Base-by-base conservation (phyloP, 2,113 vertebrate species). In the Oryctolagus cuniculus region DNA sequence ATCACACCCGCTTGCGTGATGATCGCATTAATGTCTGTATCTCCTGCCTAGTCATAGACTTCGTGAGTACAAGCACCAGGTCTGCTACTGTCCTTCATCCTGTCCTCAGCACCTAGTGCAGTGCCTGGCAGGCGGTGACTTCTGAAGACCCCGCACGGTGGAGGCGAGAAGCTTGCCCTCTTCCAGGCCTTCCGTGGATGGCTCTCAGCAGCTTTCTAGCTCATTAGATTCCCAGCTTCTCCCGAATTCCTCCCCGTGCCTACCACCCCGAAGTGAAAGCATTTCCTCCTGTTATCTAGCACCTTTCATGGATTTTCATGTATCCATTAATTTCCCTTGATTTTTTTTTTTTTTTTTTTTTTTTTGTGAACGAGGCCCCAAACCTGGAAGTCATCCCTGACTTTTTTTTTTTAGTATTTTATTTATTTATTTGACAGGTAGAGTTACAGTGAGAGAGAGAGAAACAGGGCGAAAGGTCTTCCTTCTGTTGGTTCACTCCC, bases 1-100 rank as follows among this genome's bases (percentile, higher is more conserved):
- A 44, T 87, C 81, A 90, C 53, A 27, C 25, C 34, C 25, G 3
- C 91, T 49, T 86, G 10, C 66, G 70, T 96, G 86, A 55, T 70
- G 64, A n/a, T 74, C 90, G 72, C 61, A 3, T 61, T 93, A 63
- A 70, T 34, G 31, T 53, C 64, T 34, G 3, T 78, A 36, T 78
- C 81, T 86, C 74, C 79, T 90, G 51, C 75, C 12, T 70, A 74
- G 73, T 44, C 49, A 25, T 67, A 58, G 64, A 15, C 72, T 29
- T 58, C 3, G 1, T 15, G 94, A 75, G 90, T 64, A 22, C 22
- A 61, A 91, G 79, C 78, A 27, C n/a, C 38, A 36, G 58, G 12
- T 87, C 34, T 70, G 10, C 25, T 67, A 27, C 21, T 81, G 25
- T 27, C n/a, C 44, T 55, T 80, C 16, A 1, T 55, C 17, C 29